These are phyloP conservation scores for Bubo scandiacus DNA, from an alignment of 2,113 vertebrate genomes.

Conservation along the genomic window DNA sequence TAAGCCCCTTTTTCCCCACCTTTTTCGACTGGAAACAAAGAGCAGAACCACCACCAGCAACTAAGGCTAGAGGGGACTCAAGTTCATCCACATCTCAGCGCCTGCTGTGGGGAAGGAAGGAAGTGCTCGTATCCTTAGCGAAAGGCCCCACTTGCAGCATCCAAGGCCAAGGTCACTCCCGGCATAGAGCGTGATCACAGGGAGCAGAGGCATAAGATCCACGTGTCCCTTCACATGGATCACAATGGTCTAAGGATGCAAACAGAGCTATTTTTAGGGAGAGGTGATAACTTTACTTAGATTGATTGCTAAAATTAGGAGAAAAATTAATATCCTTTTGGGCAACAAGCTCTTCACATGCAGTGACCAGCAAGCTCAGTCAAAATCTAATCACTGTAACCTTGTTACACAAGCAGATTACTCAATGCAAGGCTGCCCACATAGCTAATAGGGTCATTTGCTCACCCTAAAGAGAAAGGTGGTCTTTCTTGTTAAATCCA, in stretches of 20 bases:
- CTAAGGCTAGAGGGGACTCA: not conserved
- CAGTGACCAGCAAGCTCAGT: not conserved
- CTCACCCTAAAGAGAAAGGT: not conserved
- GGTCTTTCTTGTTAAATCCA: not conserved
- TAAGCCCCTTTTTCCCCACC: not conserved
- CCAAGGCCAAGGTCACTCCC: not conserved
- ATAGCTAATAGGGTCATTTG: not conserved
- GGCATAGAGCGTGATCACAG: not conserved
- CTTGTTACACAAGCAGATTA: not conserved
- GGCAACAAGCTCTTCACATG: not conserved
- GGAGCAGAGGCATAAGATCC: not conserved
- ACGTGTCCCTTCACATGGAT: fast-evolving
- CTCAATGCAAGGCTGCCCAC: fast-evolving
- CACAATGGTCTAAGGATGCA: not conserved
- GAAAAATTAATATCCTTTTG: not conserved
- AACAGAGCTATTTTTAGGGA: not conserved
- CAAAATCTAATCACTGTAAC: not conserved
- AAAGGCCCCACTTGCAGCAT: fast-evolving
- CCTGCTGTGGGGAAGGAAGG: not conserved
- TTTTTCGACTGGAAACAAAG: not conserved
- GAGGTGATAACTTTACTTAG: not conserved
- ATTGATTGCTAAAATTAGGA: not conserved
- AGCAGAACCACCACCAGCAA: not conserved
- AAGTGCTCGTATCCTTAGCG: fast-evolving
- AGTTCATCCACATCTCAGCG: not conserved